Evolutionary conservation across 2,797 vertebrate genomes (phyloP).

Genomic region (Hemibagrus guttatus): DNA sequence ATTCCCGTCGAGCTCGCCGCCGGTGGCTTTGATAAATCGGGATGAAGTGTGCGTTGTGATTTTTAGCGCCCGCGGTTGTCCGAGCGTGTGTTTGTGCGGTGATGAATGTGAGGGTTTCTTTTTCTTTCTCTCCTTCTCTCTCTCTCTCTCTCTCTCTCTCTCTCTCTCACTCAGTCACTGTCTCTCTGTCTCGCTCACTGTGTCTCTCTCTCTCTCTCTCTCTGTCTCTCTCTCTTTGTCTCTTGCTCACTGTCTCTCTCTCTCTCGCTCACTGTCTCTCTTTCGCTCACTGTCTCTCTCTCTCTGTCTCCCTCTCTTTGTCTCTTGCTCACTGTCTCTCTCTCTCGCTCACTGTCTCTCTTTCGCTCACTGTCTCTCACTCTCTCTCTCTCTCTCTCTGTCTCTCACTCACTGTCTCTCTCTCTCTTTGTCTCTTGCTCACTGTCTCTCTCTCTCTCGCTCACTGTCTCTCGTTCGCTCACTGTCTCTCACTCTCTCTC

Average conservation of each 20-base stretch:
- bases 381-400: too few species aligned
- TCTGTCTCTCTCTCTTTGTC: neutral
- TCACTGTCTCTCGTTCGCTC: too few species aligned
- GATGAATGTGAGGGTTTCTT: conserved; percentile 54
- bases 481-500: too few species aligned
- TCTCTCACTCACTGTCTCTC: too few species aligned
- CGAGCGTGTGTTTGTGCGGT: conserved; percentile 51
- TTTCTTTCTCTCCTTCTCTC: neutral
- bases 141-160: conserved; percentile 11
- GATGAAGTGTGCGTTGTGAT: conserved; percentile 60
- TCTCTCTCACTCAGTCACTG: conserved; percentile 1
- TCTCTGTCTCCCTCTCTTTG: too few species aligned
- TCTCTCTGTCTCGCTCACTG: too few species aligned
- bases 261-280: neutral
- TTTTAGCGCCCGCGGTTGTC: conserved; percentile 60
- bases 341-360: too few species aligned
- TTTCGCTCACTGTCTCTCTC: too few species aligned
- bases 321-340: too few species aligned
- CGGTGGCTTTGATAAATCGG: conserved; percentile 61
- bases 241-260: conserved; percentile 12
- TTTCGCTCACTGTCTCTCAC: too few species aligned
- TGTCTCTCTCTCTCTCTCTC: neutral
- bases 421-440: too few species aligned
- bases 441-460: too few species aligned
- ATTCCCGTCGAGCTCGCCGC: conserved; percentile 49